A percentile compares a stretch with the other conserved stretches of the same genome.
Conservation (phyloP, 2,113 vertebrate genomes). For the Grantiella picta region DNA sequence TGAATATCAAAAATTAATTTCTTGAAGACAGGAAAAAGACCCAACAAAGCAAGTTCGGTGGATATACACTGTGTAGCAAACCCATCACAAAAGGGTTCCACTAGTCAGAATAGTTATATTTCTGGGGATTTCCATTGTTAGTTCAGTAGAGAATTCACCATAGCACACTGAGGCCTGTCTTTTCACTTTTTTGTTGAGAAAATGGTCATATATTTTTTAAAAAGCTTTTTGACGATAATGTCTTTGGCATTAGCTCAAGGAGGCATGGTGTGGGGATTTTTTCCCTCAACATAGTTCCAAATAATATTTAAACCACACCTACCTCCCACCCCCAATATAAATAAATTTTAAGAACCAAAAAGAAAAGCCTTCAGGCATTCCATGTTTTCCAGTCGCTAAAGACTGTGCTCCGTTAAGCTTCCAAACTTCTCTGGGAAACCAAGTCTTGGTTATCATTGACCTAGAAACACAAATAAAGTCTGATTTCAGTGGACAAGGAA, state of each 20-base stretch:
- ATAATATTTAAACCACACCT: not conserved
- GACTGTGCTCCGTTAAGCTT: not conserved
- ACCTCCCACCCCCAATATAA: not conserved
- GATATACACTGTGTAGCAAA: not conserved
- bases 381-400: not conserved
- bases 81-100: not conserved
- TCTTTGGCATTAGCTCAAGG: not conserved
- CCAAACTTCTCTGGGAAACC: not conserved
- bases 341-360: not conserved
- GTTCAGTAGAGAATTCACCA: not conserved
- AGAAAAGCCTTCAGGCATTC: not conserved
- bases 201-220: not conserved
- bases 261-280: rapidly evolving
- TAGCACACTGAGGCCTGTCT: not conserved
- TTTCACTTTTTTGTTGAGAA: not conserved
- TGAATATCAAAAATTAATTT: not conserved
- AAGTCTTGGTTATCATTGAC: slow-evolving; percentile 11
- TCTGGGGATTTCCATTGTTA: not conserved
- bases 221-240: not conserved
- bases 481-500: slow-evolving; percentile 10
- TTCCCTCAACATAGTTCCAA: not conserved
- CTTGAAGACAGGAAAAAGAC: not conserved
- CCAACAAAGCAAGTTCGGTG: not conserved
- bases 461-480: slow-evolving; percentile 34
- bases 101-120: not conserved